Evolutionary conservation across 2,113 vertebrate genomes (phyloP).

Genomic region (Morone chrysops): DNA sequence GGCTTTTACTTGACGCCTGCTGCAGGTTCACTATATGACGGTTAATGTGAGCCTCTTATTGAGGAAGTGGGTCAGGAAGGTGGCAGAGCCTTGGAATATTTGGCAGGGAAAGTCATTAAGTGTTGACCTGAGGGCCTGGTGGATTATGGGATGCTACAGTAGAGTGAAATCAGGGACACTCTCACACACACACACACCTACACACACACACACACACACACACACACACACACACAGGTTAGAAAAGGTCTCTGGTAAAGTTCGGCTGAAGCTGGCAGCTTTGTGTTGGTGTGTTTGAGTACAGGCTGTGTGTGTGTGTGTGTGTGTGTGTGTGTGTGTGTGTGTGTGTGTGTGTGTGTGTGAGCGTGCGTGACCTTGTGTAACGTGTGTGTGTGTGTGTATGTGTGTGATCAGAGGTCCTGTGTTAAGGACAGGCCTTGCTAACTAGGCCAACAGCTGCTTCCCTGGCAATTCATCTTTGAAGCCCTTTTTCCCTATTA

Average conservation of each 20-base stretch:
- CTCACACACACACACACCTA: slow-evolving; percentile 8
- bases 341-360: slow-evolving; percentile 40
- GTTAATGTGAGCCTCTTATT: neutral
- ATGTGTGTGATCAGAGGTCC: slow-evolving; percentile 61
- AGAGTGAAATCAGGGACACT: slow-evolving; percentile 1
- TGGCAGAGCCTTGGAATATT: slow-evolving; percentile 13
- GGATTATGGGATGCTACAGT: slow-evolving; percentile 43
- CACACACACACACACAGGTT: slow-evolving; percentile 17
- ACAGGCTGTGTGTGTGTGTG: slow-evolving; percentile 6
- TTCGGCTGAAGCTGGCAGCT: slow-evolving; percentile 25
- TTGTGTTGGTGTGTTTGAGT: slow-evolving; percentile 7
- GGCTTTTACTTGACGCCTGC: neutral
- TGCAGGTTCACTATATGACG: slow-evolving; percentile 5
- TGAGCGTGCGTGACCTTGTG: slow-evolving; percentile 14
- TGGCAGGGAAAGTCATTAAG: slow-evolving; percentile 39
- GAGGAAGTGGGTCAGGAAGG: slow-evolving; percentile 30
- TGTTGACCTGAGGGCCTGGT: slow-evolving; percentile 35
- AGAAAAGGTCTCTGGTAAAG: slow-evolving; percentile 22
- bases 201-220: neutral
- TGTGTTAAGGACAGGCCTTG: slow-evolving; percentile 57
- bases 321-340: slow-evolving; percentile 13
- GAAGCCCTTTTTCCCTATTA: slow-evolving; percentile 57
- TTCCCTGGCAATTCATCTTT: slow-evolving; percentile 67
- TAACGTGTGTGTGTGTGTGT: slow-evolving; percentile 28
- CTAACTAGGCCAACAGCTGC: slow-evolving; percentile 80